These are phyloP conservation scores for Mesembrinibis cayennensis DNA, from an alignment of 2,113 vertebrate species.

Conservation along the genomic window DNA sequence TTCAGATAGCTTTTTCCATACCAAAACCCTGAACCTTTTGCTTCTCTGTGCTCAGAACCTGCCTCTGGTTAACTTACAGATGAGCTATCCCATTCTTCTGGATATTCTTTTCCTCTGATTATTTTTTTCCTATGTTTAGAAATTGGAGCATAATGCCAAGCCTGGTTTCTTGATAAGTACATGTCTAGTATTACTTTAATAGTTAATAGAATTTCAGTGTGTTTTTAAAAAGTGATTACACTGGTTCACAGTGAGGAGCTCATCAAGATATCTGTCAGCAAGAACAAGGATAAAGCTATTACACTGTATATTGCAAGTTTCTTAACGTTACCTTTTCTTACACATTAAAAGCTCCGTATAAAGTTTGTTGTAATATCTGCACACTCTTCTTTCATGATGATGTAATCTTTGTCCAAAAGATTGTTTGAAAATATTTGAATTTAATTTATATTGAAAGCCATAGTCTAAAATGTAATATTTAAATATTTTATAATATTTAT, in stretches of 20 bases:
- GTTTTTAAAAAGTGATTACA: background rate
- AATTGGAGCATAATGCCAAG: background rate
- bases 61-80: background rate
- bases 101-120: background rate
- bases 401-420: background rate
- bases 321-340: constrained; percentile 14
- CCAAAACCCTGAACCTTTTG: background rate
- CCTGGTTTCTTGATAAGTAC: background rate
- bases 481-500: background rate
- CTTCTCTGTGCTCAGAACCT: background rate
- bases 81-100: background rate
- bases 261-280: background rate
- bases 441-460: background rate
- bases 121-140: background rate
- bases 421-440: background rate
- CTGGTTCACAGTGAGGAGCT: background rate
- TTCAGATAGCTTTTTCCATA: background rate
- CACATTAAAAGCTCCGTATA: background rate
- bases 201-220: background rate
- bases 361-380: background rate
- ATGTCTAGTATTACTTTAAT: background rate
- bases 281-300: constrained; percentile 6
- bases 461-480: background rate
- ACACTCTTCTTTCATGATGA: background rate
- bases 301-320: background rate